Percentiles rank a stretch among this genome's conserved stretches.
phyloP scores from a whole-genome alignment of 2,113 vertebrate genomes.

The Megaceryle maxima region DNA sequence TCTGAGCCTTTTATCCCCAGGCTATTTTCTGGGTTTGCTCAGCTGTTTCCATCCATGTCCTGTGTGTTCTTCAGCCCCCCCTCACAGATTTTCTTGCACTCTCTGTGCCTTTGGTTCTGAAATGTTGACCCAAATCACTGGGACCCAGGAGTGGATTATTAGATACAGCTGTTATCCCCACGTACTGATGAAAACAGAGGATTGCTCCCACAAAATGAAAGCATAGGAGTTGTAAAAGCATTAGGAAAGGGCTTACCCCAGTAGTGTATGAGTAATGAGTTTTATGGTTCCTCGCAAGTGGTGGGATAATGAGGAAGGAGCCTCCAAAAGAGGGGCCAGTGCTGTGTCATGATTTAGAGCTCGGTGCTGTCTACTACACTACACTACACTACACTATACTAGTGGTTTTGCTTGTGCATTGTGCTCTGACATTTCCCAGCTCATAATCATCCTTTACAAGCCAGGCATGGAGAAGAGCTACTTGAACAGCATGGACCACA shows the following conservation, averaged over 20 bases:
- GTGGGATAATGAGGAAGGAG: neutral
- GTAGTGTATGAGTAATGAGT: neutral
- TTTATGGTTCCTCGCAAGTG: neutral
- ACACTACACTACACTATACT: accelerated
- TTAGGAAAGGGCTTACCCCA: neutral
- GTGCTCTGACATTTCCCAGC: neutral
- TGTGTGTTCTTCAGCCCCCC: accelerated
- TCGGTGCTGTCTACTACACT: accelerated
- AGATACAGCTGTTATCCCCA: constrained; percentile 16
- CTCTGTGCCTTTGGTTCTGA: neutral
- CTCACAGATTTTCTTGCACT: neutral
- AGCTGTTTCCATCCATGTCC: neutral
- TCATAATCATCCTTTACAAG: constrained; percentile 20
- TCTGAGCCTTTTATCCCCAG: neutral
- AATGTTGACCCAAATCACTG: neutral
- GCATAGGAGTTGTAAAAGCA: accelerated
- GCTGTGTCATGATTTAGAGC: neutral
- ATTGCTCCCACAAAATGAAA: neutral
- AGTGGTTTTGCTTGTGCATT: neutral
- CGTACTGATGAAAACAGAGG: neutral
- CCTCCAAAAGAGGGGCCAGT: neutral
- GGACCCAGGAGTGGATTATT: neutral
- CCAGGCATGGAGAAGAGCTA: neutral
- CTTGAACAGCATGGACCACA: neutral
- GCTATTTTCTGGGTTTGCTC: neutral